Percentiles rank a stretch among this genome's conserved stretches.
phyloP scores from a whole-genome alignment of 1,140 invertebrate genomes.

The Hyphantria cunea region DNA sequence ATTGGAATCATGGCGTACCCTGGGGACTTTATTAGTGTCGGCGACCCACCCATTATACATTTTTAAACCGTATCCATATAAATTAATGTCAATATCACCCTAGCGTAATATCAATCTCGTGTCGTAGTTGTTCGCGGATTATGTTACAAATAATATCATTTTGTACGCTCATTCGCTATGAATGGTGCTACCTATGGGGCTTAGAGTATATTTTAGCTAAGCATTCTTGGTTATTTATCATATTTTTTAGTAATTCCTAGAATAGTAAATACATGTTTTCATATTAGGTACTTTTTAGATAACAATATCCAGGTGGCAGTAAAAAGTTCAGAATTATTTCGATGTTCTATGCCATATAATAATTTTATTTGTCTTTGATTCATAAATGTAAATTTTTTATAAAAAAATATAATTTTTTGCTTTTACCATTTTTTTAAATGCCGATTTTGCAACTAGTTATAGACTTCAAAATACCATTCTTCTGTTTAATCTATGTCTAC shows the following conservation, averaged over 20 bases:
- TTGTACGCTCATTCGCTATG: constrained; percentile 79
- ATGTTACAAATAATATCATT: constrained; percentile 81
- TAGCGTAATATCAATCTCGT: constrained; percentile 76
- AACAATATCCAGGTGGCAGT: neutral
- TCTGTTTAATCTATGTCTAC: too few species aligned
- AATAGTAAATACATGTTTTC: too few species aligned
- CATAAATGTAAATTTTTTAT: too few species aligned
- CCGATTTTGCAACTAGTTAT: too few species aligned
- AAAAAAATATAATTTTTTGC: too few species aligned
- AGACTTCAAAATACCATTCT: too few species aligned
- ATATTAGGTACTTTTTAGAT: neutral
- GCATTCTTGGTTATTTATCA: constrained; percentile 34
- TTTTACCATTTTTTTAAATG: too few species aligned
- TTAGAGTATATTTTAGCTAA: constrained; percentile 24
- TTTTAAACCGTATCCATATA: constrained; percentile 81
- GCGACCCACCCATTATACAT: constrained; percentile 73
- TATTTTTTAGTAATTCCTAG: neutral
- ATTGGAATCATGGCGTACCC: constrained; percentile 42
- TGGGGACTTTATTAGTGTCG: constrained; percentile 73
- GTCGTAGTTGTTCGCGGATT: constrained; percentile 76
- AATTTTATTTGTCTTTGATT: too few species aligned
- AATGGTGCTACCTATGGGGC: constrained; percentile 65
- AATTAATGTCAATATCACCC: constrained; percentile 79
- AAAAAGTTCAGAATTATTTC: neutral
- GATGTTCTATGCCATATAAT: too few species aligned